These are phyloP conservation scores for Pipistrellus pygmaeus DNA, from an alignment of 2,797 vertebrate genomes.

Conservation along the genomic window DNA sequence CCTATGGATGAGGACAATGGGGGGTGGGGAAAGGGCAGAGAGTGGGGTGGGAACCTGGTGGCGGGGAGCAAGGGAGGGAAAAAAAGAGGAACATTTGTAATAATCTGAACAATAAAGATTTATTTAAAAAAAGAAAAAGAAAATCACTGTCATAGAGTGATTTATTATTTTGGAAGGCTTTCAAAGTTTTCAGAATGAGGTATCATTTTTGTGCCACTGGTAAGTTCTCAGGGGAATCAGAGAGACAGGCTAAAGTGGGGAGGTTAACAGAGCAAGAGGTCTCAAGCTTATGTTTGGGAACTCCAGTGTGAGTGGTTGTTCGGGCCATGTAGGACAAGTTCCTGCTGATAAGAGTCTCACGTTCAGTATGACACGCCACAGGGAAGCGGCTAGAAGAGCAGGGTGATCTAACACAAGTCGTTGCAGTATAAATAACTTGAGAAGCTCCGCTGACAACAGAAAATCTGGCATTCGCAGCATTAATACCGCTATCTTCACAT, in stretches of 20 bases:
- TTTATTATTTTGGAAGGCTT: constrained; percentile 81
- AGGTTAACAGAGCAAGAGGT: constrained; percentile 78
- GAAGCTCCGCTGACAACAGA: constrained; percentile 67
- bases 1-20: no score
- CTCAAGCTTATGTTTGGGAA: constrained; percentile 61
- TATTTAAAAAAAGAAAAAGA: no score
- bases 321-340: constrained; percentile 14
- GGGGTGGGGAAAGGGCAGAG: no score
- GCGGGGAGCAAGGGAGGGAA: no score
- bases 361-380: constrained; percentile 51
- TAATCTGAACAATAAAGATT: no score
- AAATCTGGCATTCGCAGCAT: constrained; percentile 56
- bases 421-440: constrained; percentile 69
- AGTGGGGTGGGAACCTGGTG: no score
- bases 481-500: constrained; percentile 72
- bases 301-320: constrained; percentile 47
- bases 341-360: constrained; percentile 51
- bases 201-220: constrained; percentile 75
- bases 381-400: constrained; percentile 55
- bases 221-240: constrained; percentile 73
- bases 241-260: constrained; percentile 67
- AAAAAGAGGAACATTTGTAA: no score
- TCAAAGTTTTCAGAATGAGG: constrained; percentile 83
- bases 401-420: constrained; percentile 50
- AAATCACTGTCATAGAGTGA: constrained; percentile 74